Evolutionary conservation across 2,797 vertebrate species (phyloP).

Genomic region (Tarsius wallacei): DNA sequence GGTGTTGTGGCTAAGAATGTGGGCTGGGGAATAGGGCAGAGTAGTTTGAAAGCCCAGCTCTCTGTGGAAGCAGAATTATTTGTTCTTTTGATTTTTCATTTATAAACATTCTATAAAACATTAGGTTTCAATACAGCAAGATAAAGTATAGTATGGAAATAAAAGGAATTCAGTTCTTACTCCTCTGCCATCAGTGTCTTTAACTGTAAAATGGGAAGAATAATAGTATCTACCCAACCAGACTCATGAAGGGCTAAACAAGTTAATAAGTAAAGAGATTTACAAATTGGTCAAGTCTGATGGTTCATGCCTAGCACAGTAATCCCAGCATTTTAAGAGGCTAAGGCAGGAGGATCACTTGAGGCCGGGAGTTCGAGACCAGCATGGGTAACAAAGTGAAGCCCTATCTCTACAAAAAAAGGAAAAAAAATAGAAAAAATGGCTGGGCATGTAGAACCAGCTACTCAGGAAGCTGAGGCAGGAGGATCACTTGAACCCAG

Average conservation of each 20-base stretch:
- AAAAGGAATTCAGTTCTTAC: not conserved
- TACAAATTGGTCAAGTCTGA: not conserved
- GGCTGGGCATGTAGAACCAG: too few species aligned
- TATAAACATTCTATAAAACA: not conserved
- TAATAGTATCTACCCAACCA: not conserved
- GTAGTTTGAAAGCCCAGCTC: not conserved
- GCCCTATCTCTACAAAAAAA: too few species aligned
- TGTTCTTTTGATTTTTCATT: conserved; percentile 4
- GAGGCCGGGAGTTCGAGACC: too few species aligned
- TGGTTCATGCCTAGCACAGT: too few species aligned
- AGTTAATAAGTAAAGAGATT: not conserved
- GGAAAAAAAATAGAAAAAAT: too few species aligned
- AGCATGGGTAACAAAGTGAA: too few species aligned
- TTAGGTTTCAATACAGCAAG: not conserved
- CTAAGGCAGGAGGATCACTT: too few species aligned
- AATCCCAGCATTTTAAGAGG: too few species aligned
- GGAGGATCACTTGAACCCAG: too few species aligned
- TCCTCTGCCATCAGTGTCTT: not conserved
- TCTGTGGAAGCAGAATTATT: not conserved
- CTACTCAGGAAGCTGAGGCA: too few species aligned
- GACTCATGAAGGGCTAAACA: not conserved
- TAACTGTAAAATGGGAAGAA: not conserved
- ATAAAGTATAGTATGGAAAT: not conserved
- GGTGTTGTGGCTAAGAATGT: not conserved
- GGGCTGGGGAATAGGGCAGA: not conserved